Evolutionary conservation across 2,113 vertebrate genomes (phyloP).

Genomic region (Budorcas taxicolor): DNA sequence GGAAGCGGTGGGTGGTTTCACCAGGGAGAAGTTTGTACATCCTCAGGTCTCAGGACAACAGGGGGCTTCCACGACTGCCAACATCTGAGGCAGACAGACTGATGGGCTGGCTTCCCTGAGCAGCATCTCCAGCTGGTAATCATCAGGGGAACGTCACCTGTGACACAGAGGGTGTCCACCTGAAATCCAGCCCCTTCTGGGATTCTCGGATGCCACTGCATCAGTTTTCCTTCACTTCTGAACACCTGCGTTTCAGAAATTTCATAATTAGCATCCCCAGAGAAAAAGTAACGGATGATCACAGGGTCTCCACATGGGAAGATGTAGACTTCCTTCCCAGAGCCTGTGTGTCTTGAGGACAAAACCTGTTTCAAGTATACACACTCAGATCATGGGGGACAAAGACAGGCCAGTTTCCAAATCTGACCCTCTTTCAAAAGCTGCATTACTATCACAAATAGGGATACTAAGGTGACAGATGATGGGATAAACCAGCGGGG

Average conservation of each 20-base stretch:
- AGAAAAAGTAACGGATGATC: neutral
- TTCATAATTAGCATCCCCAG: neutral
- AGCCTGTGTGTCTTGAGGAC: neutral
- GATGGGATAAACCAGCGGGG: neutral
- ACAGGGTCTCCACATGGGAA: neutral
- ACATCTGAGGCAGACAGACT: neutral
- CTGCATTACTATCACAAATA: neutral
- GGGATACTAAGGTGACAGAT: neutral
- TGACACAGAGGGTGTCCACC: neutral
- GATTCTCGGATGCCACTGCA: neutral
- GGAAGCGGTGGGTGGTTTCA: neutral
- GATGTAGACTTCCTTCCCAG: neutral
- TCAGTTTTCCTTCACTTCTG: neutral
- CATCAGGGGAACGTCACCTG: neutral
- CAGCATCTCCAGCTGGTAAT: neutral
- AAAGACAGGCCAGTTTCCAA: neutral
- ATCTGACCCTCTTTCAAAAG: neutral
- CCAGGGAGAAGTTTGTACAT: neutral
- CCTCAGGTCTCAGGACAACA: neutral
- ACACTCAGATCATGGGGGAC: neutral
- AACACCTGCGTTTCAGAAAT: neutral
- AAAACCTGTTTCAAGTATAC: neutral
- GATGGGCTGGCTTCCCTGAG: neutral
- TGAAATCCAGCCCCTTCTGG: neutral
- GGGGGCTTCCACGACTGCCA: neutral